These are phyloP conservation scores for Molossus alvarezi DNA, from an alignment of 2,797 vertebrate genomes.

Conservation along the genomic window DNA sequence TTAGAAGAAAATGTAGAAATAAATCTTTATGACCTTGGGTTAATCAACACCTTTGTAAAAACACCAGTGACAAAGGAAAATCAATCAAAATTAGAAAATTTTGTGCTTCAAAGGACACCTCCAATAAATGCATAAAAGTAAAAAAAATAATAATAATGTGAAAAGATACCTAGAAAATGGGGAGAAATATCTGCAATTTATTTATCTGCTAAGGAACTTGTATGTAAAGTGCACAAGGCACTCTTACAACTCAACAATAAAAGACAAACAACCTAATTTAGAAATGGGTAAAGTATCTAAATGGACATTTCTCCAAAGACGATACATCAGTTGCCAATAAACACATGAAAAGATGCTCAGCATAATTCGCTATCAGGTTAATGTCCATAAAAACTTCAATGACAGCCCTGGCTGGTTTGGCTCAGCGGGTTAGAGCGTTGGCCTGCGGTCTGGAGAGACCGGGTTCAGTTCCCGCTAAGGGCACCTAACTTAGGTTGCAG, in stretches of 20 bases:
- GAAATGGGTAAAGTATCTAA: neutral
- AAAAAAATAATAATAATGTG: neutral
- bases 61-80: neutral
- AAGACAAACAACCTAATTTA: constrained; percentile 2
- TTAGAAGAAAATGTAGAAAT: neutral
- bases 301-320: neutral
- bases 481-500: too few species aligned
- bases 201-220: neutral
- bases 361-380: neutral
- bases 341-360: neutral
- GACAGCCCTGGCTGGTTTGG: too few species aligned
- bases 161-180: neutral
- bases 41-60: neutral
- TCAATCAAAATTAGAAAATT: neutral
- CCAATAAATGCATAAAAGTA: neutral
- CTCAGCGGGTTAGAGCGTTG: too few species aligned
- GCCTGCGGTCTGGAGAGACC: too few species aligned
- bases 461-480: too few species aligned
- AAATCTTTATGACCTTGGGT: neutral
- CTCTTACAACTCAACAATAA: neutral
- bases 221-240: neutral
- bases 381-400: neutral
- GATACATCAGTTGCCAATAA: neutral
- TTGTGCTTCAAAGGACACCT: neutral
- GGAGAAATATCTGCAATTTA: neutral